Percentiles rank a stretch among this genome's conserved stretches.
phyloP scores from a whole-genome alignment of 1,140 invertebrate genomes.

The Gonatopus flavifemur region DNA sequence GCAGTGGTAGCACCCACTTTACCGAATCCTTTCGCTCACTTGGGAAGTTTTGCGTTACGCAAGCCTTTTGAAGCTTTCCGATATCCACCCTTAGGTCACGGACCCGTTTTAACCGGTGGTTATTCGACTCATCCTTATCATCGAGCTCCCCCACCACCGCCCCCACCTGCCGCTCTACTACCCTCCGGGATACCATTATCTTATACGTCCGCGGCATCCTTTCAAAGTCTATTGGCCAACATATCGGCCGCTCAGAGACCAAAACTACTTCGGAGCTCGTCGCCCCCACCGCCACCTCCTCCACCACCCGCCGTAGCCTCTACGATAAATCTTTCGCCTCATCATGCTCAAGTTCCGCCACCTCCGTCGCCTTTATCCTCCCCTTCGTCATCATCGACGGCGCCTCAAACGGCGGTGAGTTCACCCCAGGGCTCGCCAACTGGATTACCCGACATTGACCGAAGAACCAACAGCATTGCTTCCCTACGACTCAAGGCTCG shows the following conservation, averaged over 20 bases:
- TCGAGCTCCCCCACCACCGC: conserved; percentile 63
- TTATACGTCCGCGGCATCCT: conserved; percentile 69
- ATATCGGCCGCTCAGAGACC: conserved; percentile 70
- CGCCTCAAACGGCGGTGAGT: conserved; percentile 37
- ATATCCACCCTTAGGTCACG: conserved; percentile 60
- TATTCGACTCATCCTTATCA: conserved; percentile 62
- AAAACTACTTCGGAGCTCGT: conserved; percentile 44
- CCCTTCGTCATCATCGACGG: conserved; percentile 50
- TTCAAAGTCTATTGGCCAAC: conserved; percentile 81
- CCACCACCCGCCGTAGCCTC: conserved; percentile 62
- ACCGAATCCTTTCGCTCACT: conserved; percentile 76
- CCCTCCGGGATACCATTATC: conserved; percentile 68
- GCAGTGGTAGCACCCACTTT: conserved; percentile 71
- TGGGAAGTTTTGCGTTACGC: conserved; percentile 70
- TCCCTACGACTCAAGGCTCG: conserved; percentile 86
- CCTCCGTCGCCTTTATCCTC: conserved; percentile 39
- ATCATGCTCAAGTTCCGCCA: conserved; percentile 48
- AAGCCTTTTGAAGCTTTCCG: conserved; percentile 82
- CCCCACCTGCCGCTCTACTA: conserved; percentile 66
- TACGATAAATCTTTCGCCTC: conserved; percentile 42
- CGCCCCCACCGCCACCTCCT: conserved; percentile 60
- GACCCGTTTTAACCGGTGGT: conserved; percentile 48
- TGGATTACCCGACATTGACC: conserved; percentile 68
- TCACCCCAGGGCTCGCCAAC: conserved; percentile 50
- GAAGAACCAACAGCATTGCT: conserved; percentile 86